These are phyloP conservation scores for Oryzias curvinotus DNA, from an alignment of 2,113 vertebrate species.

Conservation along the genomic window DNA sequence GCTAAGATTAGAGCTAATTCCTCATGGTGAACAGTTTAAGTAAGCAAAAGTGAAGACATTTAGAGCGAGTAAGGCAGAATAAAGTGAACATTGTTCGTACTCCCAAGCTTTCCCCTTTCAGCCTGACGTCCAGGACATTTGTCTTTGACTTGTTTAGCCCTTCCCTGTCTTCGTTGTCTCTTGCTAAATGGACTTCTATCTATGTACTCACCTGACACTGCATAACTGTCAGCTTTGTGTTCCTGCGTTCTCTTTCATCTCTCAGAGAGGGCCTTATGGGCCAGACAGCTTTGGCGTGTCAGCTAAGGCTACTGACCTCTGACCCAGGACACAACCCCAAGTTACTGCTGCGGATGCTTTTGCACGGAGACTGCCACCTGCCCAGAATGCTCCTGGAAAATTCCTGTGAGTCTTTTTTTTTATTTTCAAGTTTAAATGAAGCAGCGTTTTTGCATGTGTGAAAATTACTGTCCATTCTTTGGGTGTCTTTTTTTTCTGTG, in stretches of 20 bases:
- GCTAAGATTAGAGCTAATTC: constrained; percentile 88
- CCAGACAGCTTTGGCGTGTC: constrained; percentile 79
- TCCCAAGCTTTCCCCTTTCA: constrained; percentile 39
- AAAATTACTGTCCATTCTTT: background rate
- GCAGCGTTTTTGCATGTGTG: constrained; percentile 1
- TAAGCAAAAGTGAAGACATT: constrained; percentile 81
- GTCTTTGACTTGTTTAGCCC: constrained; percentile 35
- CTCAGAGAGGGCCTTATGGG: constrained; percentile 81
- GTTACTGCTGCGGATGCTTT: constrained; percentile 85
- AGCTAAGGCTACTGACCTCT: constrained; percentile 88
- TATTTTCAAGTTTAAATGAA: background rate
- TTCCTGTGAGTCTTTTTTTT: constrained; percentile 80
- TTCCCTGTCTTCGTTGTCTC: constrained; percentile 44
- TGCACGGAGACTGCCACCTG: constrained; percentile 85
- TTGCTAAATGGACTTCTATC: constrained; percentile 69
- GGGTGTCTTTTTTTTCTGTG: constrained; percentile 5
- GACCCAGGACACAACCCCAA: constrained; percentile 85
- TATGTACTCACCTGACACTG: constrained; percentile 70
- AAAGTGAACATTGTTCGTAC: constrained; percentile 70
- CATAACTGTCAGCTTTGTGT: constrained; percentile 73
- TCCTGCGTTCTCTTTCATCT: constrained; percentile 36
- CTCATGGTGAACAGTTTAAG: constrained; percentile 81
- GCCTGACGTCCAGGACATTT: constrained; percentile 40
- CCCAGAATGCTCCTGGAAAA: constrained; percentile 84
- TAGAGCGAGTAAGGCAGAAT: constrained; percentile 80